phyloP scores from a whole-genome alignment of 2,888 invertebrate species.

The Entomobrya proxima region DNA sequence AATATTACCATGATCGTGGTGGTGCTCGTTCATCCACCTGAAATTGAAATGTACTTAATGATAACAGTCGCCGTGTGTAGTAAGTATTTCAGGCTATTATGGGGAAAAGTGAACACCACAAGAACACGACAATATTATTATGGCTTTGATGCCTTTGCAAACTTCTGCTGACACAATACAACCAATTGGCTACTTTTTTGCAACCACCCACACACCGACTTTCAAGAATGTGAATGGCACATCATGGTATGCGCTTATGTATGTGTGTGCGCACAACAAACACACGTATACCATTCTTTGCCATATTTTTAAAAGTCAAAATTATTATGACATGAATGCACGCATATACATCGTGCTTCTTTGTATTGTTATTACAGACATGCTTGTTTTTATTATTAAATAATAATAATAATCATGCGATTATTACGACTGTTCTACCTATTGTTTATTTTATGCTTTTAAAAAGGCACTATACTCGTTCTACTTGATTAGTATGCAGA shows the following conservation, averaged over 20 bases:
- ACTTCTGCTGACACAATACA: background rate
- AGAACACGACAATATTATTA: background rate
- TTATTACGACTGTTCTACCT: background rate
- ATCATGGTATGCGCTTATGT: background rate
- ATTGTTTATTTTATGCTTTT: slow-evolving; percentile 18
- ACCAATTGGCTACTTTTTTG: background rate
- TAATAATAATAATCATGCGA: background rate
- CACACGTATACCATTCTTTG: background rate
- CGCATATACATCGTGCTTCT: background rate
- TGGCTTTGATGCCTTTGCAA: background rate
- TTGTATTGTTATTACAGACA: background rate
- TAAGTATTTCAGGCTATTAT: no score
- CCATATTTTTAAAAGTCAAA: background rate
- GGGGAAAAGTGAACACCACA: slow-evolving; percentile 37
- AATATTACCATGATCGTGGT: no score
- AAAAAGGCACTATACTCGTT: background rate
- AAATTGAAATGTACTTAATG: background rate
- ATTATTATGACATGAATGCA: background rate
- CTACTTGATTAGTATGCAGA: slow-evolving; percentile 54
- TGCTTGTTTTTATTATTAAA: slow-evolving; percentile 5
- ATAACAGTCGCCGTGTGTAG: no score
- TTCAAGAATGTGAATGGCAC: no score
- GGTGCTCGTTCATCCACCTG: slow-evolving; percentile 9
- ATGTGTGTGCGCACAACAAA: no score
- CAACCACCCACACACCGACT: background rate